A percentile compares a stretch with the other conserved stretches of the same genome.
Evolutionary conservation across 2,113 vertebrate genomes (phyloP).

Genomic region (Lasiurus borealis): DNA sequence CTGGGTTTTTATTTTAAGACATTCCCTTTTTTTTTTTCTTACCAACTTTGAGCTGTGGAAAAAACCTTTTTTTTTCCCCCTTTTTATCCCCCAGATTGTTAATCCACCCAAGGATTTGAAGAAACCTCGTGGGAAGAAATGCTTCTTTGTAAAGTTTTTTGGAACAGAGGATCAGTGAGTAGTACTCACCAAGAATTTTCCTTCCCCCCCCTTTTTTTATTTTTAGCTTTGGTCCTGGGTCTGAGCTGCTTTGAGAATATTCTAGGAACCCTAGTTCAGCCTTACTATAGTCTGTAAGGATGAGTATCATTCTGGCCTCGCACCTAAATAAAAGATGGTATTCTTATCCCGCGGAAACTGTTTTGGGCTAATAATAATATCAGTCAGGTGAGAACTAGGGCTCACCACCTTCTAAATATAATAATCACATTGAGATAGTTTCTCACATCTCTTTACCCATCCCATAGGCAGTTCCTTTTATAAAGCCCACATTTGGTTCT

Average conservation of each 20-base stretch:
- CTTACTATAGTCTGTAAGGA: neutral
- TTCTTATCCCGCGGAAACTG: neutral
- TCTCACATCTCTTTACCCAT: neutral
- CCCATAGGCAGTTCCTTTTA: neutral
- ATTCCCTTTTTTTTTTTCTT: slow-evolving; percentile 7
- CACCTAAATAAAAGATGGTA: neutral
- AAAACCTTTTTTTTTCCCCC: slow-evolving; percentile 31
- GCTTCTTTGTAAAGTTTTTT: slow-evolving; percentile 99
- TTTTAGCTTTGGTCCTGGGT: neutral
- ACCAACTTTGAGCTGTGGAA: neutral
- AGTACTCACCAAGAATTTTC: slow-evolving; percentile 38
- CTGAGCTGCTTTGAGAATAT: slow-evolving; percentile 3
- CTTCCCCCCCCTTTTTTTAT: neutral
- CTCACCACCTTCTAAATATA: neutral
- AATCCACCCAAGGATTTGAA: slow-evolving; percentile 99
- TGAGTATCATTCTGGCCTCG: slow-evolving; percentile 28
- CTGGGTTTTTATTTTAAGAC: neutral
- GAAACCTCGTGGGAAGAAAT: slow-evolving; percentile 98
- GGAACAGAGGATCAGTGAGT: slow-evolving; percentile 99
- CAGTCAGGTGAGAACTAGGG: neutral
- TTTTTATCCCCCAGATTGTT: slow-evolving; percentile 91
- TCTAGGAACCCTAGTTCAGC: slow-evolving; percentile 6
- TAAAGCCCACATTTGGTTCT: neutral
- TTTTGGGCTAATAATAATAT: neutral
- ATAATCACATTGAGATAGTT: neutral